Base-by-base conservation (phyloP, 2,888 invertebrate genomes). In the Melangyna quadrimaculata region DNA sequence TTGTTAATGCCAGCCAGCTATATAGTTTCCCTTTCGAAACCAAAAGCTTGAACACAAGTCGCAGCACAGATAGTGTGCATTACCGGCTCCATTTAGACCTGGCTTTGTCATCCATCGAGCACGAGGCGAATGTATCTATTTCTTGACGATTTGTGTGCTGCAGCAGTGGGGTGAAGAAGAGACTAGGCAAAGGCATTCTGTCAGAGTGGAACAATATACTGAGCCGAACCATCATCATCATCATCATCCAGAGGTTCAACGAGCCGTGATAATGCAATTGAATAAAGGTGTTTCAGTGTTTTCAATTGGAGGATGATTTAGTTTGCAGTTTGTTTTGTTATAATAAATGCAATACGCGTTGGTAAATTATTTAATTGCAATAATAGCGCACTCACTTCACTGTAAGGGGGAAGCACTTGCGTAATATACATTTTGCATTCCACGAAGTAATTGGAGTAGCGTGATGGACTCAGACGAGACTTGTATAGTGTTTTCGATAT, bases 191-290 rank as follows among this genome's bases (percentile, higher is more conserved):
- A 53, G 53, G 29, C 53, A 57, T 32, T 32, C 35, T 57, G 4
- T 29, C 29, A 63, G 27, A 19, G 27, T 63, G 43, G 12, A 63
- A 63, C 27, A 63, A 45, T 29, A 43, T n/a, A 63, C n/a, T n/a
- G n/a, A 17, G 29, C 22, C 43, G 10, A 32, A 24, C 24, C 24
- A 57, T 10, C 32, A 32, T 32, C 35, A 35, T 59, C 22, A 37
- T 59, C 22, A 8, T 51, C 73, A 43, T 40, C 19, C 37, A 80
- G 43, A 45, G 77, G 86, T 86, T 86, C 86, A 86, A 86, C 81
- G 86, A 86, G 81, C 86, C 86, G 45, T 78, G 70, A 73, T 77
- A 86, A 70, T 70, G 86, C 70, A 77, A 81, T 70, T 74, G 73
- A 74, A 69, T 63, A 48, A 40, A 70, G 55, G 73, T 73, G 73